phyloP scores from a whole-genome alignment of 1,140 invertebrate genomes.

The Oryctes rhinoceros region DNA sequence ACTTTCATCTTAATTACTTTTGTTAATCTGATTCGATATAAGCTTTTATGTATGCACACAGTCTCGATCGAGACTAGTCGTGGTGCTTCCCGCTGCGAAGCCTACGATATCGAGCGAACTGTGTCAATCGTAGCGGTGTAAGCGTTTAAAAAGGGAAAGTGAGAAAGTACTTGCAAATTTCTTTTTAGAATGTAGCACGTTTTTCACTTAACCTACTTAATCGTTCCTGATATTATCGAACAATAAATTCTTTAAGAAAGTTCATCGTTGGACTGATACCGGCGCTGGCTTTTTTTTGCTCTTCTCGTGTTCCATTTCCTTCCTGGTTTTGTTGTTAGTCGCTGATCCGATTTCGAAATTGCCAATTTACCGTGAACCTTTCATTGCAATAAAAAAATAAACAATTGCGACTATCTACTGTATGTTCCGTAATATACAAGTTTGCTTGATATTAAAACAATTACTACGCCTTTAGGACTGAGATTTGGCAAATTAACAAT shows the following conservation, averaged over 20 bases:
- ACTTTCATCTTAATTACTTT: too few species aligned
- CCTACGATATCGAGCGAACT: not conserved
- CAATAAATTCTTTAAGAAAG: conserved; percentile 38
- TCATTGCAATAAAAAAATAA: too few species aligned
- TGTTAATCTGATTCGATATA: too few species aligned
- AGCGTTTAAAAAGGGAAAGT: conserved; percentile 35
- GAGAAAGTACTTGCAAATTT: conserved; percentile 36
- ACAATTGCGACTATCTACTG: too few species aligned
- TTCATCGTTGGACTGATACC: not conserved
- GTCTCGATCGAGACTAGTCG: not conserved
- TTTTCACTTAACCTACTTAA: conserved; percentile 33
- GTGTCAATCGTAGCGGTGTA: conserved; percentile 2
- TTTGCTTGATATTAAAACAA: too few species aligned
- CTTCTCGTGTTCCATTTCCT: conserved; percentile 1
- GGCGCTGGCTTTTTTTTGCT: not conserved
- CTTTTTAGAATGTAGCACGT: conserved; percentile 35
- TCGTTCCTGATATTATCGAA: conserved; percentile 33
- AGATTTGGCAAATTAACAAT: too few species aligned
- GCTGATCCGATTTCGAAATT: too few species aligned
- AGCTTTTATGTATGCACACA: not conserved
- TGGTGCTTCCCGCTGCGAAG: not conserved
- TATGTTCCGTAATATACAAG: too few species aligned
- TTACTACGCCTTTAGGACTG: too few species aligned
- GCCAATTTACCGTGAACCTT: too few species aligned
- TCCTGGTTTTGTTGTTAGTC: not conserved